Base-by-base conservation (phyloP, 2,113 vertebrate genomes). In the Chloropsis cyanopogon region DNA sequence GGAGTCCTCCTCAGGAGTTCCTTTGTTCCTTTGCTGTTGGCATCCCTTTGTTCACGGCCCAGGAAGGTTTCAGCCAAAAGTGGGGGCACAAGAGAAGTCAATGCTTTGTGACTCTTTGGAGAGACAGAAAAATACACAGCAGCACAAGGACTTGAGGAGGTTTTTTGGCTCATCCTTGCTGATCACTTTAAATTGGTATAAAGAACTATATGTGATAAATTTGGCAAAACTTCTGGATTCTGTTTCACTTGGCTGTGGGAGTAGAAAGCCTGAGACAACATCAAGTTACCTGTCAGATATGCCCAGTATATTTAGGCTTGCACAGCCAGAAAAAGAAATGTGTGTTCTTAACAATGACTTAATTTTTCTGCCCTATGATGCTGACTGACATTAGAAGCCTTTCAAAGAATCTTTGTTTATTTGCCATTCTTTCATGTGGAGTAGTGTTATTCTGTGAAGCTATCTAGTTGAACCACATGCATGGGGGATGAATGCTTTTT, bases 61-160 rank as follows among this genome's bases (percentile, higher is more conserved):
- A 46, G 39, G 39, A n/a, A 68, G 39, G 9, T 68, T 87, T 60
- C 2, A 2, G 57, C 26, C 53, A 28, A 24, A 76, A 60, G 8
- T 57, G 16, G 11, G 22, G 68, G 14, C 33, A 26, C 26, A 28
- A 24, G 44, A 69, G 61, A 82, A 85, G n/a, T 23, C 63, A 71
- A 11, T 0, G 0, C 20, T 59, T 59, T 6, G 2, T 69, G 57
- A 5, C n/a, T 50, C 14, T 63, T 61, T 46, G 42, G 37, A 44
- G 49, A 54, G 26, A 52, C 41, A 60, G 35, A 41, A 90, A 49
- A 90, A 39, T 14, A 8, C 23, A 22, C 21, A 53, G 28, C 18
- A 70, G 49, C 6, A 7, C 10, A 31, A 52, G 57, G 39, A 50
- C 47, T n/a, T 4, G 3, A 18, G 73, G 50, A 64, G 41, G 25